phyloP scores from a whole-genome alignment of 1,140 invertebrate genomes.

The Drosophila bocki region DNA sequence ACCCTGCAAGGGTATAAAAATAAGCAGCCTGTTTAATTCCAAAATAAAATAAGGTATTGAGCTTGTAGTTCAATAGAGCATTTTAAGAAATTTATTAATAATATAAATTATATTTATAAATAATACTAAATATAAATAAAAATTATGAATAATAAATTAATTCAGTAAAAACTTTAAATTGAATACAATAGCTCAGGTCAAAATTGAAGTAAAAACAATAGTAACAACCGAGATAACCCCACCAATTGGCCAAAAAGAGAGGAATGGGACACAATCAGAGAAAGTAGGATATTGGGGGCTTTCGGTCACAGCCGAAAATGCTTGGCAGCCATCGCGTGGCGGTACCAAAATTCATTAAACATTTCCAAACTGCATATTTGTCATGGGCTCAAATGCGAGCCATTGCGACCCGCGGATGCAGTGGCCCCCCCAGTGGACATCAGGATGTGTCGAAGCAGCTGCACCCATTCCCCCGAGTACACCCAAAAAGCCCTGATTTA shows the following conservation, averaged over 20 bases:
- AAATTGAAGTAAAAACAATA: background rate
- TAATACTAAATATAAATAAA: too few relatives aligned
- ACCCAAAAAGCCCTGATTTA: conserved; percentile 31
- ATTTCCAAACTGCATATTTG: conserved; percentile 67
- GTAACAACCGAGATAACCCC: background rate
- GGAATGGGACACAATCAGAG: background rate
- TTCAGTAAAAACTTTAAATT: conserved; percentile 23
- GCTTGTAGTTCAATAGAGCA: background rate
- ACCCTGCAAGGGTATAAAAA: too few relatives aligned
- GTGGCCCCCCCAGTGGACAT: conserved; percentile 12
- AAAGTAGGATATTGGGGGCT: background rate
- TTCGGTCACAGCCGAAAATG: conserved; percentile 7
- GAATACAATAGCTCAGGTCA: conserved; percentile 1
- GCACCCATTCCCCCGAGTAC: conserved; percentile 3
- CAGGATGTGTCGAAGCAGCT: conserved; percentile 15
- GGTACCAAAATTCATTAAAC: conserved; percentile 63
- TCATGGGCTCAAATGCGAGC: conserved; percentile 25
- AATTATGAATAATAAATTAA: too few relatives aligned
- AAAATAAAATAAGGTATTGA: background rate
- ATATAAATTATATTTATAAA: too few relatives aligned
- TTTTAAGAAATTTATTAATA: too few relatives aligned
- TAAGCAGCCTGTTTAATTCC: too few relatives aligned
- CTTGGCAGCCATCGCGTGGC: conserved; percentile 36
- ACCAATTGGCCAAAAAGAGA: background rate
- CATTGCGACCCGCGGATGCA: conserved; percentile 24